phyloP scores from a whole-genome alignment of 2,113 vertebrate genomes.

The Salvator merianae region DNA sequence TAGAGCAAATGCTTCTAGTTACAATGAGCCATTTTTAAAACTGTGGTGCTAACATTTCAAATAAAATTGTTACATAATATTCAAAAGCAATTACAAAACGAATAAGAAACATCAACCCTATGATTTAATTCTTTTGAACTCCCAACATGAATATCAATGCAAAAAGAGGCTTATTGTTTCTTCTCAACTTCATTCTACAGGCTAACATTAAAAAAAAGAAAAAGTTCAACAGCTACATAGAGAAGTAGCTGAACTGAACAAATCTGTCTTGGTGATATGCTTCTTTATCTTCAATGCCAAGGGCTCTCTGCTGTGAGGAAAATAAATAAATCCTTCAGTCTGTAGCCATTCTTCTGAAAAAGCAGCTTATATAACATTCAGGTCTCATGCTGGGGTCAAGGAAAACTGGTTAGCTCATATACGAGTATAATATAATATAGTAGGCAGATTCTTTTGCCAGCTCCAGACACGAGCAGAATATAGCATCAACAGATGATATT shows the following conservation, averaged over 20 bases:
- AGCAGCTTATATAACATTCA: not conserved
- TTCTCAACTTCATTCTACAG: accelerated
- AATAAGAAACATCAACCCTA: too few species aligned
- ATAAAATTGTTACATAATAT: too few species aligned
- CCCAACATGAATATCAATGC: too few species aligned
- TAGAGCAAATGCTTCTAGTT: too few species aligned
- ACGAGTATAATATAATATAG: not conserved
- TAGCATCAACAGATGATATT: too few species aligned
- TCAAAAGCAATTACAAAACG: too few species aligned
- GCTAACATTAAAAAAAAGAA: not conserved
- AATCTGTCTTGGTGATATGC: not conserved
- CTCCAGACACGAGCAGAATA: too few species aligned
- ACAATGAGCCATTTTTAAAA: too few species aligned
- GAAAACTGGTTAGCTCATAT: not conserved
- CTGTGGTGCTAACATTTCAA: too few species aligned
- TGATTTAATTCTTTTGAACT: too few species aligned
- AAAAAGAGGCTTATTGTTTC: not conserved
- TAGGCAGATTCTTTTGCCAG: not conserved
- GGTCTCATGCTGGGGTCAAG: not conserved
- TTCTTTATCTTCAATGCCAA: accelerated
- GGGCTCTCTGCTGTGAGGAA: not conserved
- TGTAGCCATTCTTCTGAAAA: not conserved
- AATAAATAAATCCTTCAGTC: not conserved
- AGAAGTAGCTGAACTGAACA: not conserved
- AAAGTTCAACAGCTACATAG: not conserved